A percentile compares a stretch with the other conserved stretches of the same genome.
Conservation (phyloP, 2,888 invertebrate genomes). For the Meta bourneti region DNA sequence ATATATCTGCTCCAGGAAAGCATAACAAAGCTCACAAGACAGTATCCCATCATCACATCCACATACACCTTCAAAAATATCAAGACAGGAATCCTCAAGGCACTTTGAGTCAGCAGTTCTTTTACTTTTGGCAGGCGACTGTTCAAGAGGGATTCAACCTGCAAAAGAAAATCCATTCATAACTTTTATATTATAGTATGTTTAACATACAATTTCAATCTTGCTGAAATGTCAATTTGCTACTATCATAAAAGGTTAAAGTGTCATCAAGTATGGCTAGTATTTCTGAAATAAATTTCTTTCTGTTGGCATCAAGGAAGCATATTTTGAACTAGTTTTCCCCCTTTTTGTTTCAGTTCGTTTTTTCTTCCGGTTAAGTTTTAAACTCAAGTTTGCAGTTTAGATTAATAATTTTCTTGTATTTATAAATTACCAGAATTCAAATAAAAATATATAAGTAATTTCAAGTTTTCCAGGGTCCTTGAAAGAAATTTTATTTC, state of each 20-base stretch:
- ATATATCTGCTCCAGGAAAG: conserved; percentile 74
- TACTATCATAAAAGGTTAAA: no score
- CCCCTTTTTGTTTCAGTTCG: no score
- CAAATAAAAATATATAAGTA: no score
- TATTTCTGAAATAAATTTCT: background rate
- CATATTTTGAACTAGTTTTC: no score
- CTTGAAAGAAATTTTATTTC: no score
- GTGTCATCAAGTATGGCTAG: background rate
- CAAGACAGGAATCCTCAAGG: conserved; percentile 79
- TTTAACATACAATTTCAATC: background rate
- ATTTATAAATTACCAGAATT: no score
- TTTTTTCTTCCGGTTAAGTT: no score
- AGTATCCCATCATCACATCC: conserved; percentile 82
- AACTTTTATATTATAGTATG: conserved; percentile 52
- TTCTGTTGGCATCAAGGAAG: background rate
- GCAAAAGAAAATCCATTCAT: conserved; percentile 10
- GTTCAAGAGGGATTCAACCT: conserved; percentile 78
- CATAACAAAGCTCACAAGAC: conserved; percentile 76
- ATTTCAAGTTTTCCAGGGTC: no score
- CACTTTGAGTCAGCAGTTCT: conserved; percentile 46
- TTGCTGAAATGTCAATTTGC: no score
- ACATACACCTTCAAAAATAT: conserved; percentile 87
- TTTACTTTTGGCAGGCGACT: conserved; percentile 67
- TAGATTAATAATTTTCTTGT: no score
- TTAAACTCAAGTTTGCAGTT: no score